These are phyloP conservation scores for Tragelaphus strepsiceros DNA, from an alignment of 2,113 vertebrate genomes.

Conservation along the genomic window DNA sequence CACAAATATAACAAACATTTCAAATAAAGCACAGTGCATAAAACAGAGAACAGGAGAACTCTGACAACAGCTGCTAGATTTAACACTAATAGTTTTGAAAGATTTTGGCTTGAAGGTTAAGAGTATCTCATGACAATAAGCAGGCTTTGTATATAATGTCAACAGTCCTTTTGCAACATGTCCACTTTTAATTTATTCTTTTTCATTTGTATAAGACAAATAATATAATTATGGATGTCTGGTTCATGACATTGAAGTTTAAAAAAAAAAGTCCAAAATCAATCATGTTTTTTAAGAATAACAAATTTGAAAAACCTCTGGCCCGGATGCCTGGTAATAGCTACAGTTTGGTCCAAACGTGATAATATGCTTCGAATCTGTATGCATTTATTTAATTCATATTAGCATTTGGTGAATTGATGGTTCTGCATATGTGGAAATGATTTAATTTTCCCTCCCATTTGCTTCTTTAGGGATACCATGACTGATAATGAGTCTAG, in stretches of 20 bases:
- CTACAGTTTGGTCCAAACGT: slow-evolving; percentile 72
- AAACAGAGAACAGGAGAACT: slow-evolving; percentile 82
- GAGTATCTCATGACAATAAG: slow-evolving; percentile 88
- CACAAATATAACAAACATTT: slow-evolving; percentile 87
- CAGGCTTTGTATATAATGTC: slow-evolving; percentile 87
- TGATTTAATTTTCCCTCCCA: neutral
- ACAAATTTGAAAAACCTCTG: slow-evolving; percentile 73
- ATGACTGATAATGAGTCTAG: neutral
- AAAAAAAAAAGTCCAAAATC: slow-evolving; percentile 67
- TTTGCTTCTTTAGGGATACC: slow-evolving; percentile 20
- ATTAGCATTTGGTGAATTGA: slow-evolving; percentile 53
- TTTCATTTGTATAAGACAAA: slow-evolving; percentile 84
- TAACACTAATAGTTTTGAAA: slow-evolving; percentile 87
- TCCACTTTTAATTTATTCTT: slow-evolving; percentile 87
- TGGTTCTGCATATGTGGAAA: slow-evolving; percentile 39
- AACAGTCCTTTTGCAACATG: slow-evolving; percentile 85
- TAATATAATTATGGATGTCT: slow-evolving; percentile 85
- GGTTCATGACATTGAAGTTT: slow-evolving; percentile 79
- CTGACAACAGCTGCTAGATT: slow-evolving; percentile 84
- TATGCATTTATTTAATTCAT: slow-evolving; percentile 73
- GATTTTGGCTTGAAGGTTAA: slow-evolving; percentile 87
- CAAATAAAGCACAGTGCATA: slow-evolving; percentile 83
- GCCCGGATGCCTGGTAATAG: slow-evolving; percentile 68
- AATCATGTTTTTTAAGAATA: slow-evolving; percentile 77
- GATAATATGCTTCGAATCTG: slow-evolving; percentile 73